phyloP scores from a whole-genome alignment of 2,888 invertebrate species.

The Himalopsyche kuldschensis region DNA sequence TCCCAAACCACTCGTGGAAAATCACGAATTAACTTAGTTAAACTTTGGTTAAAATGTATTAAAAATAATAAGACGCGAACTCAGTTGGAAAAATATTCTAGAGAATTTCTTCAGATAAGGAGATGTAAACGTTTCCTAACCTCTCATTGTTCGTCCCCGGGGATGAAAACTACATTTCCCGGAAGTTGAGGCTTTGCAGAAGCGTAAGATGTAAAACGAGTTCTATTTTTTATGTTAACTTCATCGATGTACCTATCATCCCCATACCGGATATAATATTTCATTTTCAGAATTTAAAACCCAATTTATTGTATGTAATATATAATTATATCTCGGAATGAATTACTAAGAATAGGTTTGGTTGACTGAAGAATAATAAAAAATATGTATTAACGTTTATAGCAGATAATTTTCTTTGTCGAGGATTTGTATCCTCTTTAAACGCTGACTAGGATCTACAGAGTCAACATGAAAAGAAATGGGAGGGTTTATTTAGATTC shows the following conservation, averaged over 20 bases:
- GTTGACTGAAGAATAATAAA: no score
- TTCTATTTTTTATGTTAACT: background rate
- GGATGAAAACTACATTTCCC: background rate
- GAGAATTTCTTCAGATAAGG: background rate
- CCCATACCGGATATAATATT: no score
- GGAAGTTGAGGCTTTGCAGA: background rate
- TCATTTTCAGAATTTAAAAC: no score
- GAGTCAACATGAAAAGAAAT: no score
- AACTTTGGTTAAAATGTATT: background rate
- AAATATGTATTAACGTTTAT: no score
- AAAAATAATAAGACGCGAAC: background rate
- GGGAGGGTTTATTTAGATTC: no score
- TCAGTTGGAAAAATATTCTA: background rate
- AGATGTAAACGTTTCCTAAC: background rate
- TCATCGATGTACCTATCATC: background rate
- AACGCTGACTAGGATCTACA: no score
- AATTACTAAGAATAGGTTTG: no score
- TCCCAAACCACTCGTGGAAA: conserved; percentile 1
- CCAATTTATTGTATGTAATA: no score
- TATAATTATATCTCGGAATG: no score
- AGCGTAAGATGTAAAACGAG: background rate
- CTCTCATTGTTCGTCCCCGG: background rate
- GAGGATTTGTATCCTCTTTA: no score
- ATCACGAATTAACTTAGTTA: background rate
- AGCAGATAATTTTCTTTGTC: no score